Evolutionary conservation across 2,888 invertebrate genomes (phyloP), one percentile per base, ranked within the genome.

Genomic region (Ormyrus thymus): DNA sequence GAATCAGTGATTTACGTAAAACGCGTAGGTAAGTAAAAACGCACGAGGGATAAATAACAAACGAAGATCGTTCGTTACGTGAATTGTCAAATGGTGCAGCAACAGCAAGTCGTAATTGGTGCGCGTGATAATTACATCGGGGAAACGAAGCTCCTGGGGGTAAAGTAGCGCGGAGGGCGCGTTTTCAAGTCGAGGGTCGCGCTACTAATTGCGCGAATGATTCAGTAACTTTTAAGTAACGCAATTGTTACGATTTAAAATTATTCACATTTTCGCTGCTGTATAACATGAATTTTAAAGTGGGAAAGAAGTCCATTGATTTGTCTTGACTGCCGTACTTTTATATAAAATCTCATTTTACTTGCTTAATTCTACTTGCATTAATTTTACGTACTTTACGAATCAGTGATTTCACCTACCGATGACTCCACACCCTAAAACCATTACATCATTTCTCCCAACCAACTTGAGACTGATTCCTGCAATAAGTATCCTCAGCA

Each of bases 51-150:
- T 76, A 71, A 76, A 71, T 76, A 71, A 71, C 48, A 59, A 61
- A 68, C 46, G 53, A 58, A 51, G 56, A 62, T 59, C 45, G 53
- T n/a, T 43, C 51, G 15, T 43, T 13, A 11, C 9, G 66, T n/a
- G 8, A 71, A 72, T 72, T 61, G 55, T 73, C 69, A 62, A 78
- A 74, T 74, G 58, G 62, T n/a, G 59, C 58, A 69, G 74, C 61
- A 72, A 72, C 56, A 59, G 55, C 59, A 13, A 7, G 43, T 10
- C 66, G 73, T 69, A 74, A 78, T 78, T 74, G 78, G 51, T 9
- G 74, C 68, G 70, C 64, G 46, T 78, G 78, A 78, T 78, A 78
- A 78, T 78, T 78, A 74, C 78, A 58, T 69, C 62, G 61, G 78
- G 74, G 64, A 59, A 29, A 9, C 29, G 10, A 62, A 66, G 56